Evolutionary conservation across 2,797 vertebrate species (phyloP), one percentile per base, ranked within the genome.

Genomic region (Pseudochaenichthys georgianus): DNA sequence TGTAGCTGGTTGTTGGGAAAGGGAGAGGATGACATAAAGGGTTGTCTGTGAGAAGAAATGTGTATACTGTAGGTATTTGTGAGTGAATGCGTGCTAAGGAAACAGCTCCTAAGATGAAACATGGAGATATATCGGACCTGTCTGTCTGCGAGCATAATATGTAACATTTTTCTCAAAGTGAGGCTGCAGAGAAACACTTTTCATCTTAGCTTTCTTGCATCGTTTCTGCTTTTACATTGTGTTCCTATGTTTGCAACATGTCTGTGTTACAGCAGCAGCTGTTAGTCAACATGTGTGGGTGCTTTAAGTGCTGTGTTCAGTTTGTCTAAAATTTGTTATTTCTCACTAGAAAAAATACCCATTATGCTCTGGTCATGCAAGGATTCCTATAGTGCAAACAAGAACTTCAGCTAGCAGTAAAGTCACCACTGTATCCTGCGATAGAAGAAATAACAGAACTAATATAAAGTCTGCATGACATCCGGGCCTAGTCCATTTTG

Each of bases 401-500:
- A 90, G 81, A 75, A 86, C 76, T 64, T 73, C 46, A 64, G 78
- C 50, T 54, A 78, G 21, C 63, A 68, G 15, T 17, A 45, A 57
- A 87, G 70, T 76, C 70, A 58, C 85, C 63, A 71, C 57, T 89
- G 80, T 91, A 72, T 88, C 83, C 51, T 34, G 81, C 83, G 88
- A 91, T 79, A 38, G 6, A 38, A 38, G 13, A 50, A 17, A 41
- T 9, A 7, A 38, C 34, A 38, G 8, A 38, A 38, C 6, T 38
- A 66, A 57, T 38, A 19, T 63, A 10, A 13, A 68, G 46, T 75
- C 53, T 10, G 46, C 51, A 9, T 83, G 55, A 73, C 51, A 71
- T 68, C 17, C 61, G 60, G 66, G 50, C 50, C 23, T 64, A 52
- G 57, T 68, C 45, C 53, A 69, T 73, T 78, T 68, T 70, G 74